Conservation (phyloP, 2,113 vertebrate species). For the Guaruba guarouba region DNA sequence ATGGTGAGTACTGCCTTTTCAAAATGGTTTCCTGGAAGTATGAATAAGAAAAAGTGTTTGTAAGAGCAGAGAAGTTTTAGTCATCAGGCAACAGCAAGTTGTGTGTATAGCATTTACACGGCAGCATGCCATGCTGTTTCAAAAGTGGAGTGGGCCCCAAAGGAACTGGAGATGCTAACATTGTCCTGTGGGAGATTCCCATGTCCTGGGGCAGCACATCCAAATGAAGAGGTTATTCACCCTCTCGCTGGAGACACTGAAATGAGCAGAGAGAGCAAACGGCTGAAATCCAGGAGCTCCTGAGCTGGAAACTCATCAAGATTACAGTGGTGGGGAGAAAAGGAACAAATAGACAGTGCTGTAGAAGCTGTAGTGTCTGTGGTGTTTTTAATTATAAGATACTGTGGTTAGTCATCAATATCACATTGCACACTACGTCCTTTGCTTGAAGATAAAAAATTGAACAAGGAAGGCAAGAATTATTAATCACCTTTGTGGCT, state of each 20-base stretch:
- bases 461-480: neutral
- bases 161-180: fast-evolving
- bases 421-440: too few relatives aligned
- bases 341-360: neutral
- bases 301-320: neutral
- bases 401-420: neutral
- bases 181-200: neutral
- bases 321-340: neutral
- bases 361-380: neutral
- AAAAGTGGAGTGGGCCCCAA: neutral
- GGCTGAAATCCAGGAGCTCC: neutral
- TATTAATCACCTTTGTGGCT: neutral
- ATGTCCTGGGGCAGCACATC: neutral
- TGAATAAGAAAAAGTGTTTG: neutral
- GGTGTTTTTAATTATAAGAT: neutral
- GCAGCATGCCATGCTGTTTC: neutral
- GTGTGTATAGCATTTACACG: neutral
- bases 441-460: neutral
- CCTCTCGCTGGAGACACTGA: neutral
- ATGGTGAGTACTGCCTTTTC: neutral
- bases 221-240: neutral
- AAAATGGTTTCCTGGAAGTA: neutral
- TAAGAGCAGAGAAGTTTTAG: neutral
- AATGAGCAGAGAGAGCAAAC: neutral
- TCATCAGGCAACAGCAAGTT: neutral